Evolutionary conservation across 2,797 vertebrate species (phyloP).

Genomic region (Picus viridis): DNA sequence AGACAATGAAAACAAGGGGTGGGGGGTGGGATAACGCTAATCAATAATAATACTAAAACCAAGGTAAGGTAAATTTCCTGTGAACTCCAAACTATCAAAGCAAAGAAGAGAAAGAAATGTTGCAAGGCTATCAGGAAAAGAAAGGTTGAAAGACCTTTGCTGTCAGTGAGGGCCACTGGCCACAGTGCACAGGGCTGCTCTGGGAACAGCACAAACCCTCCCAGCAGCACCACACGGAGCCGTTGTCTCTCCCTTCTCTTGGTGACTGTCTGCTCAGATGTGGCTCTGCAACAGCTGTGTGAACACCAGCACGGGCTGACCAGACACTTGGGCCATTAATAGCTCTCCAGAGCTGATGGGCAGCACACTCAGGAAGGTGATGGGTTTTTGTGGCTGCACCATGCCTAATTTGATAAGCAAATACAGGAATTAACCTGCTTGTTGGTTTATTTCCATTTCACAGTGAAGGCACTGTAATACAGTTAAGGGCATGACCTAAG

Average conservation of each 20-base stretch:
- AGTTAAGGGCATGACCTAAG: not conserved
- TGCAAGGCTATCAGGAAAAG: not conserved
- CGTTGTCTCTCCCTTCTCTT: not conserved
- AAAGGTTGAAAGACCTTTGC: not conserved
- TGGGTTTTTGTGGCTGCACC: not conserved
- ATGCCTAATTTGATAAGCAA: slow-evolving; percentile 39
- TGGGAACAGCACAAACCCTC: not conserved
- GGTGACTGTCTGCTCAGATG: not conserved
- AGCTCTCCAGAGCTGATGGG: not conserved
- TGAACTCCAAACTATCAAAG: not conserved
- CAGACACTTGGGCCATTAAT: not conserved
- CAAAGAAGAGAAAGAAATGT: not conserved
- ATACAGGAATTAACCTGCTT: not conserved
- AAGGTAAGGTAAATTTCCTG: not conserved
- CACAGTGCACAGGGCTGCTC: not conserved
- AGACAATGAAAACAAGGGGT: not conserved
- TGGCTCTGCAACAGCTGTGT: not conserved
- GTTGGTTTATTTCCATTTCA: not conserved
- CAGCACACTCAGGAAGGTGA: not conserved
- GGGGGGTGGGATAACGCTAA: not conserved
- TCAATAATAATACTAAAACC: not conserved
- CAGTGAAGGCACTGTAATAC: not conserved
- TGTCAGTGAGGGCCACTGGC: not conserved
- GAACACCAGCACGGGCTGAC: slow-evolving; percentile 3
- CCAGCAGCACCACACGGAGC: not conserved